Percentiles rank a stretch among this genome's conserved stretches.
Evolutionary conservation across 1,140 invertebrate species (phyloP).

Genomic region (Zaprionus tsacasi): DNA sequence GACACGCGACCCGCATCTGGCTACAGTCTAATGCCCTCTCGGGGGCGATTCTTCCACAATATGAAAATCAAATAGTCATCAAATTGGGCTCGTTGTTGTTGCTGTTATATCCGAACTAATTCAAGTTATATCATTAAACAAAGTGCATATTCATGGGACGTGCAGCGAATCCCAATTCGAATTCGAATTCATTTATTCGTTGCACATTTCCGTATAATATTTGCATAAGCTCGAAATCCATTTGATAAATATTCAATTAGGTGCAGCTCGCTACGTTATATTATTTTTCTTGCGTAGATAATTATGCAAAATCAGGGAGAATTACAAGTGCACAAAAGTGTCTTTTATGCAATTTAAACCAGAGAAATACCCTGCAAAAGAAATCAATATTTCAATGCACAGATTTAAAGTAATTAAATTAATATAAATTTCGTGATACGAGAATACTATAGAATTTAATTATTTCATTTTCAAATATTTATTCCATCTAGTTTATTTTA

Average conservation of each 20-base stretch:
- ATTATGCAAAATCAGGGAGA: slow-evolving; percentile 45
- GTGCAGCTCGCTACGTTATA: slow-evolving; percentile 31
- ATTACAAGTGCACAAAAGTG: slow-evolving; percentile 18
- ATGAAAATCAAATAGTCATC: slow-evolving; percentile 30
- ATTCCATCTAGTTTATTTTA: too few relatives aligned
- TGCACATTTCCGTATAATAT: slow-evolving; percentile 62
- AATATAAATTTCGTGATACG: too few relatives aligned
- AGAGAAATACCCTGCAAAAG: not conserved
- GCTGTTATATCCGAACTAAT: slow-evolving; percentile 1
- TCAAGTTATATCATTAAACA: slow-evolving; percentile 10
- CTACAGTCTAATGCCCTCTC: not conserved
- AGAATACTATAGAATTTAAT: too few relatives aligned
- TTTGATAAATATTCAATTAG: slow-evolving; percentile 81
- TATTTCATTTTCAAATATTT: too few relatives aligned
- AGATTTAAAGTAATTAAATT: not conserved
- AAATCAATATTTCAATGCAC: not conserved
- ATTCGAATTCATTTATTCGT: slow-evolving; percentile 48
- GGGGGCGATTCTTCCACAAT: not conserved
- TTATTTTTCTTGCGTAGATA: slow-evolving; percentile 53
- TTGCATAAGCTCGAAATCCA: slow-evolving; percentile 63
- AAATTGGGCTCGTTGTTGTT: slow-evolving; percentile 1
- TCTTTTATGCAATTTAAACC: not conserved
- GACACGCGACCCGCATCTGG: slow-evolving; percentile 26
- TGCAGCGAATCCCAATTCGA: slow-evolving; percentile 3
- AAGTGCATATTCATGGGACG: slow-evolving; percentile 4